Evolutionary conservation across 2,888 invertebrate genomes (phyloP).

Genomic region (Thymelicus acteon): DNA sequence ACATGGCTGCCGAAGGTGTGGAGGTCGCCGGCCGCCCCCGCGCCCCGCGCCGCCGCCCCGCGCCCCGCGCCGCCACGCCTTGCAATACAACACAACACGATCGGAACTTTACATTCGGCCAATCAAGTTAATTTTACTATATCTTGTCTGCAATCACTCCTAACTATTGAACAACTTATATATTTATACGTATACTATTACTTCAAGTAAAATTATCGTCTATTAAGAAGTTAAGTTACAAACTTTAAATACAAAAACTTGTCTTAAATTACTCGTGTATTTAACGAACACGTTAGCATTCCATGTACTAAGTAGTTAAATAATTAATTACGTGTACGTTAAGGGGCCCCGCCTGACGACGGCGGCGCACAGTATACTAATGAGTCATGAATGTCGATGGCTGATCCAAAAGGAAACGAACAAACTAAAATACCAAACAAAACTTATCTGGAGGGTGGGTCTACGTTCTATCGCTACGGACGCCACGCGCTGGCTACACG

Average conservation of each 20-base stretch:
- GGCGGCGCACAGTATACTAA: constrained; percentile 19
- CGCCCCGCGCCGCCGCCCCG: background rate
- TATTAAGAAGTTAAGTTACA: background rate
- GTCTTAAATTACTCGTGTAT: background rate
- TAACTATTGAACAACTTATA: background rate
- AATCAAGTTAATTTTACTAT: background rate
- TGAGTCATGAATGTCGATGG: constrained; percentile 38
- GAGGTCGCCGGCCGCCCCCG: constrained; percentile 16
- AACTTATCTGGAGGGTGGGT: constrained; percentile 38
- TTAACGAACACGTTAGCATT: background rate
- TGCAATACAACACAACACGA: constrained; percentile 20
- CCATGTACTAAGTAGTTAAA: background rate
- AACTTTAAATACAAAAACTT: background rate
- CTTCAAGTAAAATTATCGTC: background rate
- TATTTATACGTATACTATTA: background rate
- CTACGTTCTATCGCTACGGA: constrained; percentile 40
- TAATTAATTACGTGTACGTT: background rate
- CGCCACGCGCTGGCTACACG: constrained; percentile 18
- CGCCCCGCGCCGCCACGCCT: background rate
- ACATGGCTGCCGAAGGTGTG: background rate
- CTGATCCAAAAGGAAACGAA: constrained; percentile 32
- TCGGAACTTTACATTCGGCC: background rate
- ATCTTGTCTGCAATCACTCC: background rate
- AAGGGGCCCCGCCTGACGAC: background rate
- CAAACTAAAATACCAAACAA: constrained; percentile 44